A percentile compares a stretch with the other conserved stretches of the same genome.
Evolutionary conservation across 2,797 vertebrate genomes (phyloP).

Genomic region (Peromyscus melanophrys): DNA sequence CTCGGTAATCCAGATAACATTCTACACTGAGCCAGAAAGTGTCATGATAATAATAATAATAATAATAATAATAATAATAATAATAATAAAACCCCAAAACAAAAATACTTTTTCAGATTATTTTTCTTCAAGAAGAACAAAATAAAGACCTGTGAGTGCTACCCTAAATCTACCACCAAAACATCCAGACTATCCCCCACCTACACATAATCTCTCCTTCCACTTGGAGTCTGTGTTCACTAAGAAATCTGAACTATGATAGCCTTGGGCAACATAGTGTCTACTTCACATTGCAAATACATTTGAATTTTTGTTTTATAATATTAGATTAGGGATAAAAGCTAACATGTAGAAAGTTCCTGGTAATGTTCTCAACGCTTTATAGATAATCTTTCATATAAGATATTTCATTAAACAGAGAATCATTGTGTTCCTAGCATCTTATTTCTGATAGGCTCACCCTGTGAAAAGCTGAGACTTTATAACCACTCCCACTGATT

Average conservation of each 20-base stretch:
- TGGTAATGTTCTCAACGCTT: background rate
- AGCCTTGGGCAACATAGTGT: background rate
- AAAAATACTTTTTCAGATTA: background rate
- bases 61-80: too few species aligned
- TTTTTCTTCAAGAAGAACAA: constrained; percentile 22
- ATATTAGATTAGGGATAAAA: background rate
- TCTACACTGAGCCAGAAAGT: background rate
- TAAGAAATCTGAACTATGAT: background rate
- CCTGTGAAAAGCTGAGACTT: background rate
- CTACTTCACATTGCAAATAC: background rate
- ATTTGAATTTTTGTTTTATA: constrained; percentile 5
- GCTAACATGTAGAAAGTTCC: background rate
- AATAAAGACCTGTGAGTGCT: background rate
- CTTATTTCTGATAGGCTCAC: background rate
- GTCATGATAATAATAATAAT: too few species aligned
- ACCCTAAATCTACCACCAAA: background rate
- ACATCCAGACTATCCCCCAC: background rate
- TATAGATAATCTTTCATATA: background rate
- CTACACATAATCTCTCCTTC: background rate
- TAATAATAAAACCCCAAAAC: too few species aligned
- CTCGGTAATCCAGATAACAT: background rate
- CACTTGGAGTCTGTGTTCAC: background rate
- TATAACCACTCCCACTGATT: background rate
- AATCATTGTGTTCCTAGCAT: background rate
- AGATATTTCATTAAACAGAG: background rate